Evolutionary conservation across 2,797 vertebrate species (phyloP).

Genomic region (Heliangelus exortis): DNA sequence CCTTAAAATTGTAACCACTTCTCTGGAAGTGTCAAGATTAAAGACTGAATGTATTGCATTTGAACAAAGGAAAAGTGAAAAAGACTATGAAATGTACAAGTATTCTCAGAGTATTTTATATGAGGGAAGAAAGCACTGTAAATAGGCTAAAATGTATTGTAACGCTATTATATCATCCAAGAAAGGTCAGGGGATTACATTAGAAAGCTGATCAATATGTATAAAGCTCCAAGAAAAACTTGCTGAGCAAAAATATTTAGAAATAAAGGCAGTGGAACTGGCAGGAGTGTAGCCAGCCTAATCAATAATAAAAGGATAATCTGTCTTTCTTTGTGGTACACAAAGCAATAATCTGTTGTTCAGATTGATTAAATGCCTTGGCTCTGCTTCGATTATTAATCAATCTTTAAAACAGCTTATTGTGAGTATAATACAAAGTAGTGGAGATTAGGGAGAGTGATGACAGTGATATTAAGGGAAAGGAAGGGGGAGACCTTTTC

Average conservation of each 20-base stretch:
- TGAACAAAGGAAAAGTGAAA: not conserved
- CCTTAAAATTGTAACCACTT: not conserved
- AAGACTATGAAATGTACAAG: not conserved
- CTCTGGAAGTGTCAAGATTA: not conserved
- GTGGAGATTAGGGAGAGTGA: not conserved
- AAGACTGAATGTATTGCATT: not conserved
- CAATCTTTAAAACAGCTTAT: constrained; percentile 46
- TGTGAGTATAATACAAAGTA: constrained; percentile 10
- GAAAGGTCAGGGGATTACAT: not conserved
- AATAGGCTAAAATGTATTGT: not conserved
- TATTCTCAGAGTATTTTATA: not conserved
- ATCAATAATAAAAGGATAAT: constrained; percentile 74
- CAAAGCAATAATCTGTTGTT: constrained; percentile 68
- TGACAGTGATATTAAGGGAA: not conserved
- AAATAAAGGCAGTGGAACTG: constrained; percentile 30
- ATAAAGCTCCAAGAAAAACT: constrained; percentile 34
- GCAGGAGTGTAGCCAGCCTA: not conserved
- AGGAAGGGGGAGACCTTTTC: not conserved
- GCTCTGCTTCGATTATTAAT: constrained; percentile 52
- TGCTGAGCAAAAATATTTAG: constrained; percentile 63
- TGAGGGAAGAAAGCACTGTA: not conserved
- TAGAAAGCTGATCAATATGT: not conserved
- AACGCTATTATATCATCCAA: not conserved
- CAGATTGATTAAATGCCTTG: constrained; percentile 69
- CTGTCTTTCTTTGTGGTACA: constrained; percentile 64